phyloP scores from a whole-genome alignment of 2,113 vertebrate species.

The Centropus unirufus region DNA sequence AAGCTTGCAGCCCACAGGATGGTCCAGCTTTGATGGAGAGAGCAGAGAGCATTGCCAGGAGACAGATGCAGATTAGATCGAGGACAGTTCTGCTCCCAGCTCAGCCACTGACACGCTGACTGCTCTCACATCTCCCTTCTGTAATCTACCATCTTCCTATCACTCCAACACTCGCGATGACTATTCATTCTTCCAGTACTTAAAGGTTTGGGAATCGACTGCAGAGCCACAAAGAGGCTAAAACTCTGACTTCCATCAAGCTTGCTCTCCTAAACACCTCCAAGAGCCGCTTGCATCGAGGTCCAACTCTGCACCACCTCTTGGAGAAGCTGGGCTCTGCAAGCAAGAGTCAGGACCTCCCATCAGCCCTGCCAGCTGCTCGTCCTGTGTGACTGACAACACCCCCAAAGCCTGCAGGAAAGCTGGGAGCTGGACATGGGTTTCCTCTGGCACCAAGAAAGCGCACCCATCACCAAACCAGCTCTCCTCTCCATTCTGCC shows the following conservation, averaged over 20 bases:
- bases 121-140: neutral
- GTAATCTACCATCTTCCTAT: neutral
- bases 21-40: neutral
- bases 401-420: neutral
- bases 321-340: neutral
- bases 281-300: rapidly evolving
- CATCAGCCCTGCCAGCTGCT: neutral
- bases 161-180: rapidly evolving
- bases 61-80: neutral
- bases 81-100: neutral
- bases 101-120: neutral
- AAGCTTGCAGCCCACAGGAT: rapidly evolving
- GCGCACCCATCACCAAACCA: neutral
- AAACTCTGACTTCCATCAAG: neutral
- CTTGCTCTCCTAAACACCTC: neutral
- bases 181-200: neutral
- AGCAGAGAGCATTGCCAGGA: neutral
- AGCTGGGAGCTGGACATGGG: neutral
- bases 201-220: neutral
- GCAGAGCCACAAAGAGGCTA: neutral
- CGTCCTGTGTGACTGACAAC: neutral
- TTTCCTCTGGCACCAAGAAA: slow-evolving; percentile 8
- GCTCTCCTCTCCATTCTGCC: slow-evolving; percentile 8
- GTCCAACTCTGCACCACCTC: neutral
- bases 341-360: neutral